These are phyloP conservation scores for Microcebus tavaratra DNA, from an alignment of 2,113 vertebrate genomes.

Conservation along the genomic window DNA sequence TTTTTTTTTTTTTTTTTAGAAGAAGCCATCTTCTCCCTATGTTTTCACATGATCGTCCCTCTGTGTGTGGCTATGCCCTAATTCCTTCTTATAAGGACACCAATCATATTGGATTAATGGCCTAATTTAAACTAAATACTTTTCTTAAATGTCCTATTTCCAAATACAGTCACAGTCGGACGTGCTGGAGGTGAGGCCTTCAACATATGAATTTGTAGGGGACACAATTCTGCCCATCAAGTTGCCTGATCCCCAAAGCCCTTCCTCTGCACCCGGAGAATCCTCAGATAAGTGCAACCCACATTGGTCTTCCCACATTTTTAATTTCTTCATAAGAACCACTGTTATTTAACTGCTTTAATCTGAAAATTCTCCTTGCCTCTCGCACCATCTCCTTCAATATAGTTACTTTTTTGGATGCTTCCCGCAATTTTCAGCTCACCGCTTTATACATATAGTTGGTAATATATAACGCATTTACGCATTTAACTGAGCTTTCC, in stretches of 20 bases:
- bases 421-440: not conserved
- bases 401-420: not conserved
- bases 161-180: not conserved
- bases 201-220: not conserved
- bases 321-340: not conserved
- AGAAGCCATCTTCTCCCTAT: not conserved
- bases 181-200: not conserved
- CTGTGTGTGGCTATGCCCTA: not conserved
- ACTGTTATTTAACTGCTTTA: not conserved
- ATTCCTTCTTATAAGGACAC: not conserved
- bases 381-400: not conserved
- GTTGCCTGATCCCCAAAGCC: not conserved
- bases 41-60: not conserved
- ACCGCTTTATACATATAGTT: not conserved
- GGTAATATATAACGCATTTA: not conserved
- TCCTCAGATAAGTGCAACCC: not conserved
- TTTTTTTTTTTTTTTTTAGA: not conserved
- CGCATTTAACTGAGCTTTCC: not conserved
- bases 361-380: not conserved
- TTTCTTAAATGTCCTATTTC: not conserved
- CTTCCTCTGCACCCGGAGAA: not conserved
- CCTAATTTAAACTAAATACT: not conserved
- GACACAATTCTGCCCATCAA: not conserved
- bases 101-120: not conserved
- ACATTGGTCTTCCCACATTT: not conserved